These are phyloP conservation scores for Antitype chi DNA, from an alignment of 2,888 invertebrate genomes.

Conservation along the genomic window DNA sequence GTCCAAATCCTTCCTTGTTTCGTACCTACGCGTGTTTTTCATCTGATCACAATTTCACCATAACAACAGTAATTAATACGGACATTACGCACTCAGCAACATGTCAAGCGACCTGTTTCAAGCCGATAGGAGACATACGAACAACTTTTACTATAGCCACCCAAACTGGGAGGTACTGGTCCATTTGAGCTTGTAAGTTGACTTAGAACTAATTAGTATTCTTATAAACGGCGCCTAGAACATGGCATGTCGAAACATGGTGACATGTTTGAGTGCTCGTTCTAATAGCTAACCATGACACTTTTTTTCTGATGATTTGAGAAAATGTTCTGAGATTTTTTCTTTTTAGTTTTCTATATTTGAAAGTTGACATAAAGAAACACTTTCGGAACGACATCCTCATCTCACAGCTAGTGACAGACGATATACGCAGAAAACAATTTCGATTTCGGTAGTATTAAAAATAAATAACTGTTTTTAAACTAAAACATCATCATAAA, in stretches of 20 bases:
- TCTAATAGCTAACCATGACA: conserved; percentile 34
- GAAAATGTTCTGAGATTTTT: neutral
- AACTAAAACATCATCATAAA: neutral
- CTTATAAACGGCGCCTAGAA: conserved; percentile 42
- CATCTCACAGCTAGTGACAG: neutral
- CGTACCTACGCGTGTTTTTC: conserved; percentile 26
- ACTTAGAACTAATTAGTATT: conserved; percentile 61
- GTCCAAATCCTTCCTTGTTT: conserved; percentile 19
- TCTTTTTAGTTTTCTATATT: neutral
- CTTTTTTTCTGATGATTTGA: conserved; percentile 17
- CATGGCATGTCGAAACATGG: conserved; percentile 30
- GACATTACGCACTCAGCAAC: conserved; percentile 57
- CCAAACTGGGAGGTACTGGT: conserved; percentile 56
- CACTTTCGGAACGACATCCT: neutral
- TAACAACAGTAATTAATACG: conserved; percentile 58
- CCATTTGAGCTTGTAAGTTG: conserved; percentile 53
- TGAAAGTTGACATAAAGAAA: neutral
- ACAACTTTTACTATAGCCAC: conserved; percentile 69
- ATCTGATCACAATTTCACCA: conserved; percentile 57
- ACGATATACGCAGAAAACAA: neutral
- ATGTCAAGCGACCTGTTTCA: conserved; percentile 49
- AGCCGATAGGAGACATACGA: conserved; percentile 60
- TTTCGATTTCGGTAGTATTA: too few species aligned
- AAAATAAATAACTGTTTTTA: neutral
- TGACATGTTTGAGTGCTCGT: conserved; percentile 19